Evolutionary conservation across 2,113 vertebrate species (phyloP), one percentile per base, ranked within the genome.

Genomic region (Epinephelus lanceolatus): DNA sequence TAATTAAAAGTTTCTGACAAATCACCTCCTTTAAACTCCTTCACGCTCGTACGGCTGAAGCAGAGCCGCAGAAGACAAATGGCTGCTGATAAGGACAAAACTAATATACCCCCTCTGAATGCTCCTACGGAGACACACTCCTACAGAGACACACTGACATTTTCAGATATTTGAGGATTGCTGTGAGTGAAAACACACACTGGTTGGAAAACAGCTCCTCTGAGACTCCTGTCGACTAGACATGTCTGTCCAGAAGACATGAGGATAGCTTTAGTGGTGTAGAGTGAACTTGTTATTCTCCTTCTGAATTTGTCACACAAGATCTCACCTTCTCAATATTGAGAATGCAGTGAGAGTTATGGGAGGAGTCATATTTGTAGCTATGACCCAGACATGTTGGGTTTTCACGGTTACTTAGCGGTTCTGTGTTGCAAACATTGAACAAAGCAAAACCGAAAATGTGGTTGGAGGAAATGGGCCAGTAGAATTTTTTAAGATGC

Each of bases 101-200:
- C 25, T 25, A 30, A 53, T 23, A 53, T 21, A 37, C 56, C 6
- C 23, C 65, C 71, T 53, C 71, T 76, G 47, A 65, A 75, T 67
- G 55, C 42, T 81, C 75, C 60, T 19, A 15, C 61, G 60, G 45
- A 63, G 60, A 78, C 18, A 47, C 45, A 2, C 63, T 76, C 82
- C 82, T 37, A 9, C 71, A 74, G 63, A 78, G 68, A 78, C 63
- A 75, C 55, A 3, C 80, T 88, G 90, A 83, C 83, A 83, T 86
- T 75, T 56, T 61, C 27, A 84, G 71, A 76, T 74, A 74, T 76
- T 76, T 25, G 1, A 83, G 76, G 69, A 82, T 69, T 8, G 18
- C 81, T n/a, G 60, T 23, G 51, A 86, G 82, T 80, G 74, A 85
- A 84, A 89, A 84, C 76, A 71, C 63, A 49, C 17, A 25, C 15